Percentiles rank a stretch among this genome's conserved stretches.
Evolutionary conservation across 2,797 vertebrate genomes (phyloP).

Genomic region (Pelochelys cantorii): DNA sequence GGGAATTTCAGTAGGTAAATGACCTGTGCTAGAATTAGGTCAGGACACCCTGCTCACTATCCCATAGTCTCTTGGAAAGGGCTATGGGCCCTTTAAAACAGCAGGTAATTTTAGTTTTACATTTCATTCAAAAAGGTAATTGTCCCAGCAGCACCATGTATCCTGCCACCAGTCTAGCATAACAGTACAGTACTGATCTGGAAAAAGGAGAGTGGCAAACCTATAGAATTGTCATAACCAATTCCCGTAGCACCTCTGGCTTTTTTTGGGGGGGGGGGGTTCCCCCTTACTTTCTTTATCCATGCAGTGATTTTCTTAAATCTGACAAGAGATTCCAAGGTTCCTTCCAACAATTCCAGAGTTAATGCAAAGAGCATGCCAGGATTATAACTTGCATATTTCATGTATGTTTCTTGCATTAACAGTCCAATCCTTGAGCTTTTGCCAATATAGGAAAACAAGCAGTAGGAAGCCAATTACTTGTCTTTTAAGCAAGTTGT

Average conservation of each 20-base stretch:
- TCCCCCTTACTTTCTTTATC: not conserved
- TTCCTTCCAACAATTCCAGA: not conserved
- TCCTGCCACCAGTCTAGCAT: fast-evolving
- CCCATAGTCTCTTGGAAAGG: not conserved
- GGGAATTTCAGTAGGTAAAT: not conserved
- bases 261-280: too few relatives aligned
- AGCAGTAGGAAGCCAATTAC: not conserved
- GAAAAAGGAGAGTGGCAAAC: not conserved
- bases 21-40: not conserved
- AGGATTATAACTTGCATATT: not conserved
- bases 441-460: conserved; percentile 19
- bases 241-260: not conserved
- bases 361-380: not conserved
- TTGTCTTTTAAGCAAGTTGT: not conserved
- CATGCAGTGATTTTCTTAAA: not conserved
- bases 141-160: fast-evolving
- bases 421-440: not conserved
- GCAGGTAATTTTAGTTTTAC: not conserved
- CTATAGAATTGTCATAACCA: not conserved
- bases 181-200: not conserved
- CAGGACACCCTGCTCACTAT: not conserved
- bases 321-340: not conserved
- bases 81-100: not conserved
- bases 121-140: not conserved
- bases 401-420: not conserved